These are phyloP conservation scores for Pseudocheirus occidentalis DNA, from an alignment of 2,797 vertebrate species.

Conservation along the genomic window DNA sequence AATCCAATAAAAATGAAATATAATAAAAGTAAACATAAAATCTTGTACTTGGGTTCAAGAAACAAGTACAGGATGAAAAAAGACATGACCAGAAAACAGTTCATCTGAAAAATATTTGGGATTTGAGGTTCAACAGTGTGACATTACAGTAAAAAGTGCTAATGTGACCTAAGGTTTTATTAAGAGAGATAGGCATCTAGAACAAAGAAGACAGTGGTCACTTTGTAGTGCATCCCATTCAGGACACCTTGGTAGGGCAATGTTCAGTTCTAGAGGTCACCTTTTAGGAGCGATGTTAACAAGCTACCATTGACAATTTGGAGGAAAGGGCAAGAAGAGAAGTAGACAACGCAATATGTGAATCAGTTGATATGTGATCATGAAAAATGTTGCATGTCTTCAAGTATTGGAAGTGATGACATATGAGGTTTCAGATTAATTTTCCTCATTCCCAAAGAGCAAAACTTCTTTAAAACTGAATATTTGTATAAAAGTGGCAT, in stretches of 20 bases:
- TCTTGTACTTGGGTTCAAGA: not conserved
- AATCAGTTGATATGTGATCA: not conserved
- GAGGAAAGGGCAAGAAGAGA: too few species aligned
- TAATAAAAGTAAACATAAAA: not conserved
- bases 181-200: not conserved
- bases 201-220: not conserved
- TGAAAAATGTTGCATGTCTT: not conserved
- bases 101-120: not conserved
- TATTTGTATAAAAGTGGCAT: not conserved
- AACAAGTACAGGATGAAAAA: not conserved
- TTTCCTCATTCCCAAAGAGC: not conserved
- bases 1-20: not conserved
- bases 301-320: not conserved
- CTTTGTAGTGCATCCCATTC: not conserved
- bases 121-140: not conserved
- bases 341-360: not conserved
- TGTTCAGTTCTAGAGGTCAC: not conserved
- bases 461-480: not conserved
- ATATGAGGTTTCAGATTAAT: not conserved
- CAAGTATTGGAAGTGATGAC: not conserved
- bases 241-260: not conserved
- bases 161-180: not conserved
- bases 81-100: not conserved
- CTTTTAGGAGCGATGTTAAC: not conserved
- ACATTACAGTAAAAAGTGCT: not conserved